phyloP scores from a whole-genome alignment of 2,797 vertebrate species.

The Coreius guichenoti region DNA sequence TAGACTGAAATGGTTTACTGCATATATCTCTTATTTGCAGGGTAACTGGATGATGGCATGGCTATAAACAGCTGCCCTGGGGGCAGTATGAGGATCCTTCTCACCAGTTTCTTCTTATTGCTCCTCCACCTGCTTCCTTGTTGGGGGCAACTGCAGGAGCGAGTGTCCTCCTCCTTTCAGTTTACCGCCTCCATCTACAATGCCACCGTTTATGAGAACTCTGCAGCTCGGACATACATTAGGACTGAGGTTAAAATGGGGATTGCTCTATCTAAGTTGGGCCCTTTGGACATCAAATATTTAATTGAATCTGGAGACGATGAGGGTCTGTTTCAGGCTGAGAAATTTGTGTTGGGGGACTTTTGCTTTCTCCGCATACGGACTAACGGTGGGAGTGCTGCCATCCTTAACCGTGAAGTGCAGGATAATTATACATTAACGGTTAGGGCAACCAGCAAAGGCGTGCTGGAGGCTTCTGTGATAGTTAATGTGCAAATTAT shows the following conservation, averaged over 20 bases:
- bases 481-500: constrained; percentile 88
- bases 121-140: constrained; percentile 67
- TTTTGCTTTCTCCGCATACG: constrained; percentile 95
- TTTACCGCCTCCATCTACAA: constrained; percentile 91
- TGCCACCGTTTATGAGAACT: constrained; percentile 92
- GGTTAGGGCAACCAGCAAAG: constrained; percentile 86
- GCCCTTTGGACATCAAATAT: constrained; percentile 86
- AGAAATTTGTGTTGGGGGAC: constrained; percentile 90
- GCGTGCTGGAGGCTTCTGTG: constrained; percentile 82
- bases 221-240: constrained; percentile 89
- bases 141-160: constrained; percentile 69
- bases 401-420: constrained; percentile 92
- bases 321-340: constrained; percentile 92
- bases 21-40: constrained; percentile 72
- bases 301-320: constrained; percentile 89
- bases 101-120: constrained; percentile 75
- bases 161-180: constrained; percentile 69
- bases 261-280: constrained; percentile 78
- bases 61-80: constrained; percentile 82
- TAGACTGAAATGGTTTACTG: constrained; percentile 26
- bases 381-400: constrained; percentile 90
- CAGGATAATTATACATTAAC: constrained; percentile 90
- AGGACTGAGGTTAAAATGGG: constrained; percentile 92
- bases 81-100: constrained; percentile 80
- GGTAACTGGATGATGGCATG: constrained; percentile 88